Evolutionary conservation across 92 coral and sea anemone species (phyloP), one percentile per base, ranked within the genome.

Genomic region (Diadumene lineata): DNA sequence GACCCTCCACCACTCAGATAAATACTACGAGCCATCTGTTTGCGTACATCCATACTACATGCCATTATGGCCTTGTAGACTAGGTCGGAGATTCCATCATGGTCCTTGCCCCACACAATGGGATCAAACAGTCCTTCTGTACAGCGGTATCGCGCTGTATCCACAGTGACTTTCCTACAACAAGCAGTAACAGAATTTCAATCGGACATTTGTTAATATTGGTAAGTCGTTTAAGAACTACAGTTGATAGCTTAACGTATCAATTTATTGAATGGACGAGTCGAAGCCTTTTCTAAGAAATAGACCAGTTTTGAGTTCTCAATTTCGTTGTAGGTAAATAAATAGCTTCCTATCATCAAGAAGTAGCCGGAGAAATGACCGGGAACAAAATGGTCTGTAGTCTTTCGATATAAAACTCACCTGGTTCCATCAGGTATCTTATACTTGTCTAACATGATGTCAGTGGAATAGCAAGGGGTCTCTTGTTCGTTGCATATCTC

Each of bases 71-170:
- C 98, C 65, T 91, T 86, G 75, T 80, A 74, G 0, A 90, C 87
- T 34, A 94, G 76, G n/a, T 86, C 87, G 25, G 87, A 88, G 67
- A 94, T 74, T 43, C 98, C 92, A 76, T 81, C 92, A 78, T 86
- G 86, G 66, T 94, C 98, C 63, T 94, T 94, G 31, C 98, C 98
- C 98, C 98, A 94, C 60, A 71, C 77, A 1, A 76, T 79, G 32
- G 98, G 98, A 32, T 87, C 66, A 73, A 94, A 94, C 46, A 94
- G 82, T 30, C 94, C 98, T 68, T 94, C 98, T 31, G 92, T 85
- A 66, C 94, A 89, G 75, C 92, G 93, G 84, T 87, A 86, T 55
- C 98, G 71, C 11, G 96, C 97, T 4, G 96, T 82, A 77, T 89
- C 98, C 11, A 94, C 73, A 13, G 90, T 88, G 16, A 94, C 91